Evolutionary conservation across 2,797 vertebrate species (phyloP).

Genomic region (Aulostomus chinensis): DNA sequence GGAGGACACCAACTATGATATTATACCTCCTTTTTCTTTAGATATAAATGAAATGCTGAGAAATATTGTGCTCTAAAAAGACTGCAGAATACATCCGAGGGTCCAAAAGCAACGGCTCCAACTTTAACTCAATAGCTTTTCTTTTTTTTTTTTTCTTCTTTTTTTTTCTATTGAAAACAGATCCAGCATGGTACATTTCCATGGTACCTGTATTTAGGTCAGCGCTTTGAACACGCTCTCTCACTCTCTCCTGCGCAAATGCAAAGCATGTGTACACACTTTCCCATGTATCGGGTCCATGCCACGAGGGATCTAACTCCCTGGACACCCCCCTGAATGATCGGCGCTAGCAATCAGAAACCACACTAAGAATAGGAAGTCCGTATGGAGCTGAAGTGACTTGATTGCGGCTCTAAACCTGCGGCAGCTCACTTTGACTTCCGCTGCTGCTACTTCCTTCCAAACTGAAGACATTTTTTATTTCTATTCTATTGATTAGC

Average conservation of each 20-base stretch:
- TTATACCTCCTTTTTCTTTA: background rate
- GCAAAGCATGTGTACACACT: conserved; percentile 32
- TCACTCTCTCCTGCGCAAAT: conserved; percentile 17
- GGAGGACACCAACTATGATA: background rate
- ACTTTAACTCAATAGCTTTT: conserved; percentile 22
- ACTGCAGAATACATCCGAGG: background rate
- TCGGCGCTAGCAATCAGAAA: conserved; percentile 14
- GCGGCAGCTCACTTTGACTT: background rate
- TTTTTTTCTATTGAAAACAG: conserved; percentile 30
- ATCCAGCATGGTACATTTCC: conserved; percentile 29
- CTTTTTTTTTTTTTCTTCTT: too few species aligned
- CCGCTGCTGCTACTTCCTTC: background rate
- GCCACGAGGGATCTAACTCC: conserved; percentile 30
- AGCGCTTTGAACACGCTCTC: conserved; percentile 47
- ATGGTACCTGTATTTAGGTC: conserved; percentile 73
- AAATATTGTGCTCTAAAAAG: conserved; percentile 1
- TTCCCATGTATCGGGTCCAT: conserved; percentile 38
- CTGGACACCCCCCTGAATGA: conserved; percentile 25
- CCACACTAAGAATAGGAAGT: background rate
- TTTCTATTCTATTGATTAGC: too few species aligned
- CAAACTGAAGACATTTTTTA: too few species aligned
- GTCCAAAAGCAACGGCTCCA: conserved; percentile 23
- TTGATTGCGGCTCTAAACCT: conserved; percentile 3
- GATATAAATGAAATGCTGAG: conserved; percentile 22
- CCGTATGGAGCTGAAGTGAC: background rate